Conservation (phyloP, 2,797 vertebrate species). For the Alcedo quadribrachys region DNA sequence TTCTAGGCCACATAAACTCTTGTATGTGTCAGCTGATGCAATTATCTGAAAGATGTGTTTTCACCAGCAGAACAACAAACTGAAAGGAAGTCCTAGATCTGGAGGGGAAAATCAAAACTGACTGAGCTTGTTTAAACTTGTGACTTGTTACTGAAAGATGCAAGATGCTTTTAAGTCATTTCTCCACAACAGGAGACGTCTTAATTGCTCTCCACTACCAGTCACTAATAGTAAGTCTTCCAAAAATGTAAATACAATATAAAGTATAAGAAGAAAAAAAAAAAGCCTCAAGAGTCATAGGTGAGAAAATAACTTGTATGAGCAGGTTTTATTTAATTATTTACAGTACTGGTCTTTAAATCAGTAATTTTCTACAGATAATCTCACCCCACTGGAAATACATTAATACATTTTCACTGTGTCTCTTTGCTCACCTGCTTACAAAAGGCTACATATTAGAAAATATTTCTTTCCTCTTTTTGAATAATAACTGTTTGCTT, state of each 20-base stretch:
- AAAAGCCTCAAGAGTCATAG: neutral
- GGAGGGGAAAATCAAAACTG: constrained; percentile 2
- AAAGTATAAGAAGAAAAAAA: neutral
- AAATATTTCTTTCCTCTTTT: neutral
- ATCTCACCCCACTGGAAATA: neutral
- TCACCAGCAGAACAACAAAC: constrained; percentile 22
- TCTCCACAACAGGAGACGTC: neutral
- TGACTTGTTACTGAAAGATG: constrained; percentile 60
- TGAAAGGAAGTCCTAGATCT: neutral
- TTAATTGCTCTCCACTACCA: neutral
- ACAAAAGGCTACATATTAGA: neutral
- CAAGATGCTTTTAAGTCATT: constrained; percentile 36
- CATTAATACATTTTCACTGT: neutral
- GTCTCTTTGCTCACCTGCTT: neutral
- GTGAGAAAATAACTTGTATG: neutral
- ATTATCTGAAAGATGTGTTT: constrained; percentile 35
- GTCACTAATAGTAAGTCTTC: neutral
- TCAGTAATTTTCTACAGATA: neutral
- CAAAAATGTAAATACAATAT: neutral
- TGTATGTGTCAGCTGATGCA: constrained; percentile 30
- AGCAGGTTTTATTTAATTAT: neutral
- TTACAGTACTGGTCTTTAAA: neutral
- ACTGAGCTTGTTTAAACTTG: constrained; percentile 39
- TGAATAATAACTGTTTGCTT: neutral
- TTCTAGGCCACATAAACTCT: constrained; percentile 27